Conservation (phyloP, 2,888 invertebrate species). For the Aleiodes alternator region DNA sequence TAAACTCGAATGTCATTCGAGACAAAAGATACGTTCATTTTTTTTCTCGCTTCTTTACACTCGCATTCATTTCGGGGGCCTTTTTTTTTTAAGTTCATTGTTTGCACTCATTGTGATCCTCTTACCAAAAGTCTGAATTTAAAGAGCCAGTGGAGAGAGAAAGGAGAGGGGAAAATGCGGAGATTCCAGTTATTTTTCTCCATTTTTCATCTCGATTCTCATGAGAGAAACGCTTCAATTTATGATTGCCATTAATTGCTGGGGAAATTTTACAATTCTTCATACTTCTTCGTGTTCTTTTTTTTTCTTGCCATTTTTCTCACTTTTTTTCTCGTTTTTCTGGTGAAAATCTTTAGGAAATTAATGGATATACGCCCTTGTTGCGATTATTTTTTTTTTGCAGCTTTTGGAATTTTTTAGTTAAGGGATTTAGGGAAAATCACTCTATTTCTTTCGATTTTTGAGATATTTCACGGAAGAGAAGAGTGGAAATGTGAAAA, state of each 20-base stretch:
- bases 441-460: too few relatives aligned
- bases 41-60: slow-evolving; percentile 55
- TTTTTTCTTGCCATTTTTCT: too few relatives aligned
- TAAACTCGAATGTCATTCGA: slow-evolving; percentile 64
- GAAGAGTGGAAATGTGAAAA: too few relatives aligned
- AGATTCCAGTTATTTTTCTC: slow-evolving; percentile 49
- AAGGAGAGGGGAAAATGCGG: neutral
- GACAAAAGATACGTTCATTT: slow-evolving; percentile 64
- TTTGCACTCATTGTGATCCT: slow-evolving; percentile 51
- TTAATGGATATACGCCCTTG: too few relatives aligned
- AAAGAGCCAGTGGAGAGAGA: slow-evolving; percentile 48
- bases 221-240: slow-evolving; percentile 40
- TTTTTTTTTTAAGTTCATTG: slow-evolving; percentile 31
- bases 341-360: too few relatives aligned
- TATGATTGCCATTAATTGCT: slow-evolving; percentile 66
- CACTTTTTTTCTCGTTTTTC: too few relatives aligned
- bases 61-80: slow-evolving; percentile 27
- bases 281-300: too few relatives aligned
- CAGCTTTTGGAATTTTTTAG: too few relatives aligned
- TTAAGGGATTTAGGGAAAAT: too few relatives aligned
- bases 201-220: slow-evolving; percentile 46
- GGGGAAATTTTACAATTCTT: slow-evolving; percentile 52
- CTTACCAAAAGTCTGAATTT: slow-evolving; percentile 49
- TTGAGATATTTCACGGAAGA: too few relatives aligned
- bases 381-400: too few relatives aligned